These are phyloP conservation scores for Lycopodina hypogea DNA, from an alignment of 37 sponge, comb jelly and placozoan genomes.

Conservation along the genomic window DNA sequence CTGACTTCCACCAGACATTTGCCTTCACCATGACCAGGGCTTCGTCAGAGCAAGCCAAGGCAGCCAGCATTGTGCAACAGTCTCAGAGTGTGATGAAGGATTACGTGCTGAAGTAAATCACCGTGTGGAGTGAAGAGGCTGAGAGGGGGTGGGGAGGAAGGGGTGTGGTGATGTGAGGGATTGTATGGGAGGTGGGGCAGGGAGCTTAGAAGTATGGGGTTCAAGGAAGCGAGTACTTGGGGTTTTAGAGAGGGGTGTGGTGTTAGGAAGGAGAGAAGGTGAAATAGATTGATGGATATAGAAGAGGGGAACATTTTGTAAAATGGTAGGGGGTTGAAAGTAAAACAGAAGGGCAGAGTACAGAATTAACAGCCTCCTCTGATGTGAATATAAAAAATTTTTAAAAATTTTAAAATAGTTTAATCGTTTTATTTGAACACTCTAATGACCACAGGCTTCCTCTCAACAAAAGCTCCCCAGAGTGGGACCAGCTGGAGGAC, in stretches of 20 bases:
- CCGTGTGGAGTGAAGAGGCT: not conserved
- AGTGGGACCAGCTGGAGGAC: constrained; percentile 10
- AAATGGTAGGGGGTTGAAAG: no score
- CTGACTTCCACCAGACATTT: constrained; percentile 36
- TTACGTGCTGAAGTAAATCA: constrained; percentile 31
- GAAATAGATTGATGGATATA: no score
- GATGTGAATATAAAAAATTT: no score
- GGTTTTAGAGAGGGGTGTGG: no score
- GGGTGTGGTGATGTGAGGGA: not conserved
- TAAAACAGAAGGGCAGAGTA: no score
- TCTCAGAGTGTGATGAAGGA: constrained; percentile 33
- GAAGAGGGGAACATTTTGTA: no score
- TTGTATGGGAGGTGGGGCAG: not conserved
- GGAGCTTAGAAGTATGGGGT: no score
- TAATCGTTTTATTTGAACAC: no score
- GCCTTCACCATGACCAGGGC: constrained; percentile 57
- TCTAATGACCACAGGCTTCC: not conserved
- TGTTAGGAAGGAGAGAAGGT: no score
- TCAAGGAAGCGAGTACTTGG: no score
- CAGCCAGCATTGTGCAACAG: constrained; percentile 43
- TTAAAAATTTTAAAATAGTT: no score
- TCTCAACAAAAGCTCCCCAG: not conserved
- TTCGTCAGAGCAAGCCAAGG: constrained; percentile 51
- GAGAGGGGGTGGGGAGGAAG: constrained; percentile 1
- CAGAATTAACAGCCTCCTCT: no score